Evolutionary conservation across 2,113 vertebrate genomes (phyloP).

Genomic region (Numenius arquata): DNA sequence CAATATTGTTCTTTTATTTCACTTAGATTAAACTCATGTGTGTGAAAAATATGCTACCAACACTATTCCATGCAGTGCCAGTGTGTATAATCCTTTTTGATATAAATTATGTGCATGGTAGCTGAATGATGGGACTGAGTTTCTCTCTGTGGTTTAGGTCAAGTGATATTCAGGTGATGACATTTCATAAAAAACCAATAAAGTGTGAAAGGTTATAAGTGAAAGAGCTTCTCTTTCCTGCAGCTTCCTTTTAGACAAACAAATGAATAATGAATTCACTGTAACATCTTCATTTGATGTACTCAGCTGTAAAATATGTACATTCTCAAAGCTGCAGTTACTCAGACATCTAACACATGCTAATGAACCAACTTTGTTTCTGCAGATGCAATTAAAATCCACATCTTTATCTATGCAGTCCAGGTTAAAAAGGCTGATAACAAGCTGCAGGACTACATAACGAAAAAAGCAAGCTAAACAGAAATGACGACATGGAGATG

Average conservation of each 20-base stretch:
- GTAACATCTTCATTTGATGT: constrained; percentile 51
- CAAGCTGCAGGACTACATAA: constrained; percentile 4
- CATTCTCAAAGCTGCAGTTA: constrained; percentile 43
- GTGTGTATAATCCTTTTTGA: not conserved
- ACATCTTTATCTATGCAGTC: constrained; percentile 18
- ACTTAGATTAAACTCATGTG: not conserved
- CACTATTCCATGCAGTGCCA: not conserved
- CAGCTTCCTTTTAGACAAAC: constrained; percentile 19
- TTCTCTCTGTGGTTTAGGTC: constrained; percentile 5
- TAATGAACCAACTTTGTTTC: constrained; percentile 29
- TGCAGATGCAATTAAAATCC: constrained; percentile 34
- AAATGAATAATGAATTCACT: constrained; percentile 55
- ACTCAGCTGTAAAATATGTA: constrained; percentile 40
- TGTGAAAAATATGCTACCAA: constrained; percentile 18
- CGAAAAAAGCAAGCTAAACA: constrained; percentile 10
- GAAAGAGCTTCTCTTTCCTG: not conserved
- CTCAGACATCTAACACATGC: constrained; percentile 42
- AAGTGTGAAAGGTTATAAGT: constrained; percentile 49
- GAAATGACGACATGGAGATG: constrained; percentile 6
- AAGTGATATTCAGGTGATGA: constrained; percentile 21
- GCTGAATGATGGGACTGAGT: not conserved
- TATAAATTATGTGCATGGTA: not conserved
- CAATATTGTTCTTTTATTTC: constrained; percentile 2
- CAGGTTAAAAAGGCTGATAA: constrained; percentile 34
- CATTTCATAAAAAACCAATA: constrained; percentile 45